Evolutionary conservation across 1,140 invertebrate species (phyloP), one percentile per base, ranked within the genome.

Genomic region (Pseudomyrmex flavicornis): DNA sequence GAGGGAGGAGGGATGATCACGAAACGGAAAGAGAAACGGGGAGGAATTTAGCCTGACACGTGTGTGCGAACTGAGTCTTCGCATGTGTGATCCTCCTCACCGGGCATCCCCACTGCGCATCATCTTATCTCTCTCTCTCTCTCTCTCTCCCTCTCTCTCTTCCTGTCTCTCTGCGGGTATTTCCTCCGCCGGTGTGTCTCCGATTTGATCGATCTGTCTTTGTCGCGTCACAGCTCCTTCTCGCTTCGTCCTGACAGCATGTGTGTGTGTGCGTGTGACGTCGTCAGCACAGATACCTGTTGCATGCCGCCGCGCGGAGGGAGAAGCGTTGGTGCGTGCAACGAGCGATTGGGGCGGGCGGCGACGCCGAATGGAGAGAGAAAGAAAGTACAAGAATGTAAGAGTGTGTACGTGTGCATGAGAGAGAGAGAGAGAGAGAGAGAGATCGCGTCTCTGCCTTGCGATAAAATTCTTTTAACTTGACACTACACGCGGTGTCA

Each of bases 201-300:
- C 68, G 61, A 73, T 69, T 69, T 65, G 48, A 72, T 80, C 65
- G 52, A 13, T 26, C 44, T 44, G 7, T 70, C 50, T 61, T 82
- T 73, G 50, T 66, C 56, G 70, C 52, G 26, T 17, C 58, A 84
- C 66, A 68, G 61, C 54, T 66, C 76, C 26, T 46, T 85, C 86
- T 63, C 72, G 56, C 68, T 63, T 70, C 83, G 50, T 74, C 61
- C 80, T 85, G 76, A 76, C 84, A 84, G 79, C 7, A 35, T 7
- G 0, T 35, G 35, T 35, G 3, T 26, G 35, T 35, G 35, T 35
- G 35, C 35, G 35, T 56, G 80, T 92, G 91, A 92, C 91, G 91
- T 91, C 91, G 13, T 35, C 35, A 91, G 82, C 26, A 48, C 84
- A 52, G 86, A 91, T 92, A 92, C 92, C 92, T 92, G 92, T 92